Evolutionary conservation across 2,888 invertebrate genomes (phyloP), one percentile per base, ranked within the genome.

Genomic region (Drosophila cognata): DNA sequence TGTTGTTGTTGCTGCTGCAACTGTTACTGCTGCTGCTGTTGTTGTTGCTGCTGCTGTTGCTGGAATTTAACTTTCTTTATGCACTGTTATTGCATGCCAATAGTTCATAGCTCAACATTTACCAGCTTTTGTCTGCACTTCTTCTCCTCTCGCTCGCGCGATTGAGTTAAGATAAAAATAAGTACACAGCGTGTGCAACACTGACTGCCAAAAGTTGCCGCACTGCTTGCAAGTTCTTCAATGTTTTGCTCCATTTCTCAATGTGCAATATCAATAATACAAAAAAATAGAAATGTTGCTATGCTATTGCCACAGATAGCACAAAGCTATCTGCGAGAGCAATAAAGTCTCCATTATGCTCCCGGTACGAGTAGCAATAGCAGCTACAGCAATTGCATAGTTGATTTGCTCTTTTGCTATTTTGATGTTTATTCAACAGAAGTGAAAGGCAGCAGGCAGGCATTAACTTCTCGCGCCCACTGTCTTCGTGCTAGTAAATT

Each of bases 91-190:
- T 84, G 82, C 82, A 84, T 84, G 84, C 75, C 73, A 74, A 81
- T 84, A 79, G 84, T 81, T 81, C 82, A 82, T 78, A 81, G 82
- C 71, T 78, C 81, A 82, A 41, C 66, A 50, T 79, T 79, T 79
- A 64, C 55, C 43, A 68, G 62, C 65, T 62, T 64, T 53, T 64
- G 57, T 67, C 64, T 71, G 66, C 67, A 55, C 38, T 63, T 59
- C 50, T 57, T 43, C 35, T 28, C 29, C 53, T 4, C 21, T n/a
- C 33, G 36, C 53, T 43, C 36, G 56, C n/a, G 41, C 48, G 72
- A 80, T 69, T 69, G 68, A 65, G 81, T 68, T 80, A 77, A 80
- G 78, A 79, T 79, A 80, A 79, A 72, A 63, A 72, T 46, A 77
- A 77, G 65, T 61, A 66, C 48, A 52, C 46, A 11, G 51, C 58